A percentile compares a stretch with the other conserved stretches of the same genome.
Evolutionary conservation across 2,113 vertebrate genomes (phyloP).

Genomic region (Myodes glareolus): DNA sequence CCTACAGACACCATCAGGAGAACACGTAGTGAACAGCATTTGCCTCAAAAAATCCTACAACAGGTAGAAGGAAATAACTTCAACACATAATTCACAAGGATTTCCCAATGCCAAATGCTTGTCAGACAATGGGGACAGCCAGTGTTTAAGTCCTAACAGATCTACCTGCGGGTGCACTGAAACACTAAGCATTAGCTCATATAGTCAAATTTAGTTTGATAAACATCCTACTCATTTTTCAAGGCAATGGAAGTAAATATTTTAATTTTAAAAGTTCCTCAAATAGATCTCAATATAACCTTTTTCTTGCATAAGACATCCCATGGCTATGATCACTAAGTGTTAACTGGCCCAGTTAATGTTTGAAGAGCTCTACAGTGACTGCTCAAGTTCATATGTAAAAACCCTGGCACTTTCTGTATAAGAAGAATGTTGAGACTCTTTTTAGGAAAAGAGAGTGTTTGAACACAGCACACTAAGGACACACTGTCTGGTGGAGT

Average conservation of each 20-base stretch:
- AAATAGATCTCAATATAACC: neutral
- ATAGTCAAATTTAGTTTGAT: neutral
- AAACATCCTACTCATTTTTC: neutral
- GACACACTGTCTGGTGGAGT: neutral
- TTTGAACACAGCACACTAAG: neutral
- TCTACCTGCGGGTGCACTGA: neutral
- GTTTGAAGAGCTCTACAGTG: slow-evolving; percentile 23
- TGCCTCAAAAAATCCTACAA: neutral
- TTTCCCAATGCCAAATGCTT: neutral
- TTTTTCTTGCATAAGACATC: neutral
- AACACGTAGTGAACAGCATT: neutral
- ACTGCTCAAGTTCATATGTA: neutral
- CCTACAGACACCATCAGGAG: neutral
- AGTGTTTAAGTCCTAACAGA: neutral
- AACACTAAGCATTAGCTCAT: neutral
- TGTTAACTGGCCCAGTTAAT: neutral
- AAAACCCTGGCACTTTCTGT: neutral
- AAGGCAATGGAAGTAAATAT: neutral
- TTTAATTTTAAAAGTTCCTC: slow-evolving; percentile 30
- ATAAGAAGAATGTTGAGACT: neutral
- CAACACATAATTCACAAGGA: neutral
- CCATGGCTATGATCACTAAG: neutral
- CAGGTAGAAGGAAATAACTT: neutral
- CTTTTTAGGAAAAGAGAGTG: neutral
- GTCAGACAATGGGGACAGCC: too few relatives aligned